Base-by-base conservation (phyloP, 2,797 vertebrate species). In the Hippopotamyrus pictus region DNA sequence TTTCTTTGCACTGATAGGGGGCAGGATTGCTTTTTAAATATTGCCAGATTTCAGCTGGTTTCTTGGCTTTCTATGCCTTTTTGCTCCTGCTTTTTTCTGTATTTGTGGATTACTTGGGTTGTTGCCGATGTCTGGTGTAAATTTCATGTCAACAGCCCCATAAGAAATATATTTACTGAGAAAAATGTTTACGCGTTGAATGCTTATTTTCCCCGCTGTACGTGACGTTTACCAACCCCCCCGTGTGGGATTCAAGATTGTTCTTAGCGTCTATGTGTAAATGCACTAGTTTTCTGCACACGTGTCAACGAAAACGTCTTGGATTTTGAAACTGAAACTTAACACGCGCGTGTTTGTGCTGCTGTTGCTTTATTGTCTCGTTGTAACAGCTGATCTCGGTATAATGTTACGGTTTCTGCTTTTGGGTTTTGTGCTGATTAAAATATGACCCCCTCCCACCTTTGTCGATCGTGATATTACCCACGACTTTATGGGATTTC, bases 401-500 rank as follows among this genome's bases (percentile, higher is more conserved):
- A 85, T 25, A 25, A 51, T 50, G n/a, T 14, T 85, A 85, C n/a
- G 9, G 22, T 85, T 50, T 85, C 12, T 9, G 11, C 83, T 53
- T 50, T 53, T 51, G 17, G 48, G 37, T 44, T 79, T 41, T 14
- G 3, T 44, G 3, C 37, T 79, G 14, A 79, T 79, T 79, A 79
- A 79, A 79, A 79, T 79, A 44, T 7, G 5, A 44, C 17, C 73
- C 5, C 37, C 17, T 29, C 65, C 65, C 65, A 33, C 73, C 73
- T 19, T 44, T 79, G 37, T 79, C 82, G 37, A 89, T 84, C 62
- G 54, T 84, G 22, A 62, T 29, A 62, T 85, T 37, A 59, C 22
- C 44, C 8, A 48, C 7, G 37, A 65, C 57, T 89, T 29, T 88
- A 86, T 86, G 85, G n/a, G 50, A 48, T 89, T 86, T 86, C 83